These are phyloP conservation scores for Brachionus calyciflorus DNA, from an alignment of 1,140 invertebrate species.

Conservation along the genomic window DNA sequence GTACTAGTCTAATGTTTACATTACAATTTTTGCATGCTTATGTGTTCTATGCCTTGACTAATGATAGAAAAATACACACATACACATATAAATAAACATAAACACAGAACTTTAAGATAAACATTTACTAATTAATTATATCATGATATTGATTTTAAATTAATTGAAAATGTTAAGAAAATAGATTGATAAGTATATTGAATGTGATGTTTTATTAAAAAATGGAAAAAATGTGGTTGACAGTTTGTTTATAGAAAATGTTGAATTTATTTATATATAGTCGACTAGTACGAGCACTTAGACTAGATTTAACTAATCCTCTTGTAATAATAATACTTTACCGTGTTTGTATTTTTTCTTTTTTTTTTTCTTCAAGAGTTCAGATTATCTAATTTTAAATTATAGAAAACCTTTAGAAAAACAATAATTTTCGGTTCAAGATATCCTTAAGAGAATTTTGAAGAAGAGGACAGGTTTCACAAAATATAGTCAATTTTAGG, in stretches of 20 bases:
- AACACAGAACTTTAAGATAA: neutral
- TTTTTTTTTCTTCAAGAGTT: conserved; percentile 17
- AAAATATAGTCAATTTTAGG: neutral
- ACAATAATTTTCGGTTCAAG: conserved; percentile 19
- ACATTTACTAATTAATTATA: neutral
- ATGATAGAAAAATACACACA: neutral
- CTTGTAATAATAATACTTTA: conserved; percentile 8
- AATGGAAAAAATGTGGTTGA: too few relatives aligned
- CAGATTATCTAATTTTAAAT: conserved; percentile 13
- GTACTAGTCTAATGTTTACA: conserved; percentile 4
- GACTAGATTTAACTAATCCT: conserved; percentile 23
- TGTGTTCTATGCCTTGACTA: conserved; percentile 7
- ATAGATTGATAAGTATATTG: too few relatives aligned
- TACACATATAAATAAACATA: neutral
- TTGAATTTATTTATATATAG: too few relatives aligned
- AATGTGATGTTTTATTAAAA: too few relatives aligned
- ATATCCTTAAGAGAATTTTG: neutral
- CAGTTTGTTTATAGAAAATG: too few relatives aligned
- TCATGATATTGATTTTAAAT: too few relatives aligned
- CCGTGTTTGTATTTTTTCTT: too few relatives aligned
- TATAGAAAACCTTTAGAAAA: conserved; percentile 30
- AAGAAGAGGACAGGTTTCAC: neutral
- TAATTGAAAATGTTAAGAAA: too few relatives aligned
- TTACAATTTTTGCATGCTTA: conserved; percentile 24
- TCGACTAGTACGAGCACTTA: neutral